These are phyloP conservation scores for Pandemis corylana DNA, from an alignment of 2,888 invertebrate genomes.

Conservation along the genomic window DNA sequence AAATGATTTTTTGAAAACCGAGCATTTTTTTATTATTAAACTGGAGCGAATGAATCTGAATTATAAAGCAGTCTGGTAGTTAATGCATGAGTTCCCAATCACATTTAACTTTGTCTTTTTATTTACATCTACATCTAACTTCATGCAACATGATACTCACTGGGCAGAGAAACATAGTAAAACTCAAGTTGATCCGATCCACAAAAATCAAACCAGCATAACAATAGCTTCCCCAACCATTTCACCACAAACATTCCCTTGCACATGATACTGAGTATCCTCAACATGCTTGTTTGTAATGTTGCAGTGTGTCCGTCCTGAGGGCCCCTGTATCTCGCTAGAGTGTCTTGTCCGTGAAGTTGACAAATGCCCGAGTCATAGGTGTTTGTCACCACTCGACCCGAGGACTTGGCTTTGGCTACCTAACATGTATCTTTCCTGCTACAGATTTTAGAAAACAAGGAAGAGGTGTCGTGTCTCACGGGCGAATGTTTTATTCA, in stretches of 20 bases:
- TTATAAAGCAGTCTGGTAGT: no score
- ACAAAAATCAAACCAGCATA: neutral
- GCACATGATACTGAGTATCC: conserved; percentile 41
- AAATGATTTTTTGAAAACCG: no score
- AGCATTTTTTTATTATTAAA: no score
- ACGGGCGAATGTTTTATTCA: conserved; percentile 75
- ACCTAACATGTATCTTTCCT: conserved; percentile 27
- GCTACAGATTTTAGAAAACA: conserved; percentile 45
- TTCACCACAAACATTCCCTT: conserved; percentile 4
- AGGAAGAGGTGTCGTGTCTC: conserved; percentile 70
- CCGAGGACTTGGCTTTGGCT: conserved; percentile 51
- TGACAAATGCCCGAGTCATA: conserved; percentile 71
- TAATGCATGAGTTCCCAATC: no score
- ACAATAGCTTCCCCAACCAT: neutral
- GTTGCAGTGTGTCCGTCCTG: conserved; percentile 53
- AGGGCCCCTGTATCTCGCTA: conserved; percentile 48
- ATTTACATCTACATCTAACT: no score
- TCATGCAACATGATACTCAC: no score
- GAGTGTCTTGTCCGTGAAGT: conserved; percentile 67
- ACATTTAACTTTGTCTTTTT: no score
- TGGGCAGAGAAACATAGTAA: no score
- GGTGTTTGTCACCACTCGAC: conserved; percentile 68
- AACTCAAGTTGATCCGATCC: neutral
- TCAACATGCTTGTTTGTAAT: conserved; percentile 48
- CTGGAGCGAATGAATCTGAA: no score